phyloP scores from a whole-genome alignment of 2,888 invertebrate species.

The Apotomis turbidana region DNA sequence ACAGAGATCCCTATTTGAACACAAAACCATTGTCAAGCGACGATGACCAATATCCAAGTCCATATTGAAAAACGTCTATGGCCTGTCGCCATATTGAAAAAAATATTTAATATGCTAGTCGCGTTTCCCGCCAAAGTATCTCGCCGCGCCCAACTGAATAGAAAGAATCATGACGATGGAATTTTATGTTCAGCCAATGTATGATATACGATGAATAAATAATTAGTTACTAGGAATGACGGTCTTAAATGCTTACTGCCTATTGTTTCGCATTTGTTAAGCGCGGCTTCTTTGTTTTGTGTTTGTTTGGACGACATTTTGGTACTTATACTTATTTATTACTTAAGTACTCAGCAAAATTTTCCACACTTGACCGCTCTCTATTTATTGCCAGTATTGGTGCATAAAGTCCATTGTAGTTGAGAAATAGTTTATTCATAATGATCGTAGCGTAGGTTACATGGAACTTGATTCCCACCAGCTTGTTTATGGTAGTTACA shows the following conservation, averaged over 20 bases:
- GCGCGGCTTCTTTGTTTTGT: neutral
- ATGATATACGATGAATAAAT: constrained; percentile 73
- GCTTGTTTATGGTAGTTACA: no score
- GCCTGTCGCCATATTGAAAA: constrained; percentile 59
- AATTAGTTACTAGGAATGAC: constrained; percentile 61
- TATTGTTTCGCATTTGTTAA: constrained; percentile 33
- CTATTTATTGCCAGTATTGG: no score
- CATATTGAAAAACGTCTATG: constrained; percentile 50
- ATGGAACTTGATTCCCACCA: no score
- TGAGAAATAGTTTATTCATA: no score
- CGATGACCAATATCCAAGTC: constrained; percentile 60
- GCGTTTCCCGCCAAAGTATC: constrained; percentile 75
- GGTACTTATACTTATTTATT: no score
- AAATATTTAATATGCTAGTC: constrained; percentile 67
- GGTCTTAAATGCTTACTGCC: constrained; percentile 49
- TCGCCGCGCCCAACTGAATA: constrained; percentile 77
- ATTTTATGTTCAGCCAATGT: constrained; percentile 70
- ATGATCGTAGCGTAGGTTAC: no score
- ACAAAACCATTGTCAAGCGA: constrained; percentile 66
- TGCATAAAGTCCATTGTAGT: no score
- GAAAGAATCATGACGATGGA: constrained; percentile 80
- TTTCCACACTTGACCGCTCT: neutral
- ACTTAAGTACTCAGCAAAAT: neutral
- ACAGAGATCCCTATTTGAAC: constrained; percentile 60
- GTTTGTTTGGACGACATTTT: constrained; percentile 1